These are phyloP conservation scores for Actinia equina DNA, from an alignment of 64 coral and sea anemone genomes.

Conservation along the genomic window DNA sequence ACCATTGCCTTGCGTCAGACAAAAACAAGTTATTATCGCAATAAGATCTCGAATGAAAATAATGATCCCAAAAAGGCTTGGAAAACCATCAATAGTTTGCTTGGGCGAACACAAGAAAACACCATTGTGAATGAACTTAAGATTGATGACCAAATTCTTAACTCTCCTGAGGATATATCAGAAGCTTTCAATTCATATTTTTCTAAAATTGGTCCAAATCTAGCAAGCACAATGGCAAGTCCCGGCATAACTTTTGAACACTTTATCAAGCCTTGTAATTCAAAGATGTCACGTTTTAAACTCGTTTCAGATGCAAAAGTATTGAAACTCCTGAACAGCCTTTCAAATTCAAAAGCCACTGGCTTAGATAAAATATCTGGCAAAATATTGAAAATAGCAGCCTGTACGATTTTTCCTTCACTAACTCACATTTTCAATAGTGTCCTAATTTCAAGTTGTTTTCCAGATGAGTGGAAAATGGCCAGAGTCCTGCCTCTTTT, in stretches of 20 bases:
- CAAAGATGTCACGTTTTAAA: background rate
- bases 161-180: background rate
- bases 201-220: background rate
- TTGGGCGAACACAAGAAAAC: background rate
- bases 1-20: constrained; percentile 29
- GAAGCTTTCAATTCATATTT: background rate
- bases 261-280: background rate
- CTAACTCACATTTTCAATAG: too few relatives aligned
- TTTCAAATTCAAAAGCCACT: background rate
- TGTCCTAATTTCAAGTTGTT: too few relatives aligned
- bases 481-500: too few relatives aligned
- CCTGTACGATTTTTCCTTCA: too few relatives aligned
- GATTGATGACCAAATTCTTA: background rate
- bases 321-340: background rate
- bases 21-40: constrained; percentile 42
- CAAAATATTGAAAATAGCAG: too few relatives aligned
- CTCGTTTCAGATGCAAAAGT: background rate
- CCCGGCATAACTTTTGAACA: background rate
- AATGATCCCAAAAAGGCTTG: background rate
- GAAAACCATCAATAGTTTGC: background rate
- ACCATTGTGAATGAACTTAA: background rate
- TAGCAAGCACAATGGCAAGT: background rate
- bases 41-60: background rate
- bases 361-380: too few relatives aligned
- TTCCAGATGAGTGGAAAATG: too few relatives aligned